Percentiles rank a stretch among this genome's conserved stretches.
Evolutionary conservation across 1,140 invertebrate genomes (phyloP).

Genomic region (Spodoptera frugiperda): DNA sequence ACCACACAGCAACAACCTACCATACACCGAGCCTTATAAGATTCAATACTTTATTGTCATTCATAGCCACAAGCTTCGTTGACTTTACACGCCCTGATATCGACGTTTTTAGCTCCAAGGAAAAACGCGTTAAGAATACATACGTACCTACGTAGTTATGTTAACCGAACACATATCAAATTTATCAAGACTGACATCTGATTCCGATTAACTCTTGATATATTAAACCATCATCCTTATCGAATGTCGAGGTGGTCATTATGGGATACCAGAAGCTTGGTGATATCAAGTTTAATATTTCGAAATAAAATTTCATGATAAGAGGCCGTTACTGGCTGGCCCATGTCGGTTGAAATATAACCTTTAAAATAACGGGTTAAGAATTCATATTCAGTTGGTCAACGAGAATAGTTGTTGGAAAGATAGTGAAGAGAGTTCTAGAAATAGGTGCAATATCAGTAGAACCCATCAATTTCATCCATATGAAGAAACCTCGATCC

Average conservation of each 20-base stretch:
- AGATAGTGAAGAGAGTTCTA: not conserved
- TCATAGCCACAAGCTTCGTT: constrained; percentile 2
- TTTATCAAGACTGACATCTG: constrained; percentile 12
- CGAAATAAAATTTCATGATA: constrained; percentile 1
- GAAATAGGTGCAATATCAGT: not conserved
- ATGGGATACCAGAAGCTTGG: constrained; percentile 2
- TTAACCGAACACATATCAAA: constrained; percentile 2
- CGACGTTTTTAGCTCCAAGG: constrained; percentile 10
- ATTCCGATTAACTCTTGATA: constrained; percentile 13
- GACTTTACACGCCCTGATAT: constrained; percentile 19
- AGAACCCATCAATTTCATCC: constrained; percentile 1
- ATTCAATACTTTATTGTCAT: constrained; percentile 10
- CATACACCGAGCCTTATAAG: not conserved
- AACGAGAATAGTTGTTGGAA: no score
- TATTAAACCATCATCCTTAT: constrained; percentile 19
- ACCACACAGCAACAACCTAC: not conserved
- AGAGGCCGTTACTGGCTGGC: not conserved
- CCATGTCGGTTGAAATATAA: not conserved
- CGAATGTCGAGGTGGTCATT: constrained; percentile 12
- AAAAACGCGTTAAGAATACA: constrained; percentile 23
- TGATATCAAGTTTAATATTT: not conserved
- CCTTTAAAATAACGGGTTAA: not conserved
- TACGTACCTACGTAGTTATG: not conserved
- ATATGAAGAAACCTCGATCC: constrained; percentile 3
- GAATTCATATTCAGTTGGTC: not conserved